These are phyloP conservation scores for Alosa alosa DNA, from an alignment of 2,113 vertebrate species.

Conservation along the genomic window DNA sequence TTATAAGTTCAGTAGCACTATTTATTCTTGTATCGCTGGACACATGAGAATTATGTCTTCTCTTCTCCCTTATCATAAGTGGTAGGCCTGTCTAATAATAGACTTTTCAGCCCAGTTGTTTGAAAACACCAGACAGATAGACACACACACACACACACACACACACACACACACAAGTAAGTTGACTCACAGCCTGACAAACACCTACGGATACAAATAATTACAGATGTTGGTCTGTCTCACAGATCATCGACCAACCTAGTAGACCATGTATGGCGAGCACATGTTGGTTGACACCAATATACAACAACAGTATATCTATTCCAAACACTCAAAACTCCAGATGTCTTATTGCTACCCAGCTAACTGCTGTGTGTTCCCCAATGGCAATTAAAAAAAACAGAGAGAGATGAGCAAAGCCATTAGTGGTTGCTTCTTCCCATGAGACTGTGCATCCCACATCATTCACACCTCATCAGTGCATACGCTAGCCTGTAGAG, in stretches of 20 bases:
- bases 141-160: neutral
- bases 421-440: neutral
- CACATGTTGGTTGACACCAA: neutral
- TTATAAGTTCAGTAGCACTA: neutral
- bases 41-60: neutral
- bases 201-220: neutral
- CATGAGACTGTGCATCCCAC: neutral
- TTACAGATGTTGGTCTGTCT: neutral
- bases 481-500: neutral
- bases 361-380: neutral
- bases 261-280: neutral
- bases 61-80: neutral
- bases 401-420: neutral
- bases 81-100: neutral
- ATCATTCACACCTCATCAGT: slow-evolving; percentile 6
- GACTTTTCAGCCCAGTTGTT: neutral
- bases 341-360: neutral
- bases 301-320: neutral
- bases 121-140: neutral
- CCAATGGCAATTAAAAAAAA: neutral
- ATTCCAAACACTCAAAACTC: neutral
- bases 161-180: neutral
- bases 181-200: neutral
- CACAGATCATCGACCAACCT: neutral
- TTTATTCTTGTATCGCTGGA: neutral